These are phyloP conservation scores for Falco punctatus DNA, from an alignment of 2,113 vertebrate species.

Conservation along the genomic window DNA sequence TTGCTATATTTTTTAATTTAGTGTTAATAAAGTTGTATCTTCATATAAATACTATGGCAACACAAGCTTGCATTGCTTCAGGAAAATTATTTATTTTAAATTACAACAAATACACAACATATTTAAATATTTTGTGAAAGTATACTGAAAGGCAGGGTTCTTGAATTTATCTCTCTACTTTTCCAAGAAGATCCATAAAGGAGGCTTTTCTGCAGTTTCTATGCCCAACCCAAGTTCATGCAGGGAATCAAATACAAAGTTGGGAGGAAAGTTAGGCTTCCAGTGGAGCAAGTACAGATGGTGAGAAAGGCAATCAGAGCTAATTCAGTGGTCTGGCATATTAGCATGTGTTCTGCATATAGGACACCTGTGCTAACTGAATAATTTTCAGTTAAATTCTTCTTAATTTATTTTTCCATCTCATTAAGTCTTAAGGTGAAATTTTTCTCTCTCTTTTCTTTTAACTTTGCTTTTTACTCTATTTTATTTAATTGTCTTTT, in stretches of 20 bases:
- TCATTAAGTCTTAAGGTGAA: neutral
- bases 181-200: neutral
- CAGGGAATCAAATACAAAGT: neutral
- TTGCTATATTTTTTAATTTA: neutral
- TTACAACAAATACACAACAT: neutral
- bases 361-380: neutral
- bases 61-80: neutral
- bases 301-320: neutral
- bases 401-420: neutral
- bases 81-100: neutral
- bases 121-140: neutral
- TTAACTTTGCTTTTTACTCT: neutral
- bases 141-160: neutral
- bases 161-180: neutral
- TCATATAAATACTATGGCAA: neutral
- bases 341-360: neutral
- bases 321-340: neutral
- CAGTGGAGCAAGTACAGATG: neutral
- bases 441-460: neutral
- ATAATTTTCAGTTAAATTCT: neutral
- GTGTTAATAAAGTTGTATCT: neutral
- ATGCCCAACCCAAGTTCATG: neutral
- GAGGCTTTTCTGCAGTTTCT: neutral
- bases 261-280: neutral
- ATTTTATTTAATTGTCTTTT: neutral